Conservation (phyloP, 2,888 invertebrate species). For the Sarcophaga carnaria region DNA sequence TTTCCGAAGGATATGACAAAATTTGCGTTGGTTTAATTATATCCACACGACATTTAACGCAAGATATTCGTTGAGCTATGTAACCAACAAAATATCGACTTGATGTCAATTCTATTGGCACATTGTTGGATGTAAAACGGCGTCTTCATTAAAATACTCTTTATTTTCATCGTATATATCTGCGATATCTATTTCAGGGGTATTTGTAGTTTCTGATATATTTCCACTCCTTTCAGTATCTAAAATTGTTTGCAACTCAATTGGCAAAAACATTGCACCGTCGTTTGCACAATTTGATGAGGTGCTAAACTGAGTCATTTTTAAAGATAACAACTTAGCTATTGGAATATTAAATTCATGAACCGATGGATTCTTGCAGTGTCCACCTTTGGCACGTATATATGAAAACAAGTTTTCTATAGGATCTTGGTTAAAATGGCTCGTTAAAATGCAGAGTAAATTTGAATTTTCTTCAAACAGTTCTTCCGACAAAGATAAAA, state of each 20-base stretch:
- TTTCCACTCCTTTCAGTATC: background rate
- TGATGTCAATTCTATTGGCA: background rate
- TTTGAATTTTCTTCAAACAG: slow-evolving; percentile 25
- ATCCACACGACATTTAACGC: slow-evolving; percentile 2
- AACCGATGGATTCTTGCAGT: slow-evolving; percentile 47
- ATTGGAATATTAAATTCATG: slow-evolving; percentile 29
- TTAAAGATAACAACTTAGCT: background rate
- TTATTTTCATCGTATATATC: slow-evolving; percentile 15
- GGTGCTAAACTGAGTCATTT: slow-evolving; percentile 5
- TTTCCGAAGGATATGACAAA: slow-evolving; percentile 2
- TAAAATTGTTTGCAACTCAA: background rate
- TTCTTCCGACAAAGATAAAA: slow-evolving; percentile 23
- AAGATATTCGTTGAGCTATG: slow-evolving; percentile 5
- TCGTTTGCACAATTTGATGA: background rate
- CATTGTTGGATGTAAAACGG: background rate
- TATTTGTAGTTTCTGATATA: background rate
- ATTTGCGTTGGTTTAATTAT: background rate
- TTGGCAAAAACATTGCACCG: background rate
- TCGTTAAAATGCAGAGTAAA: slow-evolving; percentile 37
- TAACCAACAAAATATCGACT: slow-evolving; percentile 9
- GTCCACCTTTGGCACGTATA: slow-evolving; percentile 43
- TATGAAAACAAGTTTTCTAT: slow-evolving; percentile 49
- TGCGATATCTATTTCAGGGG: background rate
- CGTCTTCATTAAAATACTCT: slow-evolving; percentile 5
- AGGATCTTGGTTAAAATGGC: slow-evolving; percentile 52